phyloP scores from a whole-genome alignment of 2,113 vertebrate genomes.

The Strigops habroptila region DNA sequence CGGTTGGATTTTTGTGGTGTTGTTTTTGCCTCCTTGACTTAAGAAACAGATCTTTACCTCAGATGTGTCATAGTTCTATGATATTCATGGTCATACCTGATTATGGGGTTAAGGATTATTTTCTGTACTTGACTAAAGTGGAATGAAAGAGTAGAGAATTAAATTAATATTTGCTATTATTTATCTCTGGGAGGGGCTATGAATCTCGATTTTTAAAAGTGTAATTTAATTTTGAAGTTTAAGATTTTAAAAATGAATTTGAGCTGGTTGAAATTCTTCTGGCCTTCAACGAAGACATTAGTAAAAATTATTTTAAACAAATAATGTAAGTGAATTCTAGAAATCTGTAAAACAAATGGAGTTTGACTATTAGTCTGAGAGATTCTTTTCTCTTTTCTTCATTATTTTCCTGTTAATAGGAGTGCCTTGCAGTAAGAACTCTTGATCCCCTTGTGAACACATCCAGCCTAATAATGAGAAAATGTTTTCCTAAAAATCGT shows the following conservation, averaged over 20 bases:
- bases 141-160: background rate
- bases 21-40: background rate
- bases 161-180: background rate
- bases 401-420: slow-evolving; percentile 73
- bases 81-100: background rate
- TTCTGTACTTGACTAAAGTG: background rate
- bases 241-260: background rate
- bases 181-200: background rate
- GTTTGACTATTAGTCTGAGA: background rate
- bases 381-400: background rate
- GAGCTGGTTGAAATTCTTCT: background rate
- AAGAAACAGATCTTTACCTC: background rate
- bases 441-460: slow-evolving; percentile 94
- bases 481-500: slow-evolving; percentile 98
- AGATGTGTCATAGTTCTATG: background rate
- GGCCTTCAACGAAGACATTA: background rate
- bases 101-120: background rate
- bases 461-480: slow-evolving; percentile 97
- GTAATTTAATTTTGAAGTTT: background rate
- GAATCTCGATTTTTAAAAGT: background rate
- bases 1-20: background rate
- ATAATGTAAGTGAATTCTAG: background rate
- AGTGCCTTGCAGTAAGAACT: slow-evolving; percentile 92
- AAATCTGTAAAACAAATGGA: background rate
- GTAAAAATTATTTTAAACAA: background rate